Percentiles rank a stretch among this genome's conserved stretches.
Evolutionary conservation across 2,888 invertebrate genomes (phyloP).

Genomic region (Pterostichus niger): DNA sequence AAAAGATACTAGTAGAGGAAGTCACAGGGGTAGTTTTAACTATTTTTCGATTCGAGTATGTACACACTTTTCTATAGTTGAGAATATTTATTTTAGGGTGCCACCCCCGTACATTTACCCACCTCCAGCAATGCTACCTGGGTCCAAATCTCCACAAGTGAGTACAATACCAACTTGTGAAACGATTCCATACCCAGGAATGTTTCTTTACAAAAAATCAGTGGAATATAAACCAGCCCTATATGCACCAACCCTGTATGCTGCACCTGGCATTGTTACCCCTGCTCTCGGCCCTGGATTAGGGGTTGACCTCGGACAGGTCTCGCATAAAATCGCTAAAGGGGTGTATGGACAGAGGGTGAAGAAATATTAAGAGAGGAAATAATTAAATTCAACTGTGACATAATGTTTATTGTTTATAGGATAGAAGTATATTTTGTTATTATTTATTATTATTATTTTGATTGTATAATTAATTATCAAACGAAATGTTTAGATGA

Average conservation of each 20-base stretch:
- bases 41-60: too few species aligned
- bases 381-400: too few species aligned
- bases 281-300: not conserved
- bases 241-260: conserved; percentile 1
- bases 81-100: conserved; percentile 2
- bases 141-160: conserved; percentile 34
- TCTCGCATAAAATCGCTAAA: conserved; percentile 17
- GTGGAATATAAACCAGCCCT: conserved; percentile 41
- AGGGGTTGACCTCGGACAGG: conserved; percentile 6
- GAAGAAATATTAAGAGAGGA: conserved; percentile 18
- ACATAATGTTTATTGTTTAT: conserved; percentile 1
- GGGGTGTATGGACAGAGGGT: conserved; percentile 43
- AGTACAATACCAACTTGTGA: conserved; percentile 30
- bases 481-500: not conserved
- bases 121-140: not conserved
- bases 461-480: conserved; percentile 19
- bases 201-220: conserved; percentile 49
- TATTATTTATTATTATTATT: conserved; percentile 23
- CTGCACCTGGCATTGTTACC: not conserved
- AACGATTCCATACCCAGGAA: conserved; percentile 41
- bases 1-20: too few species aligned
- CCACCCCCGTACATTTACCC: conserved; percentile 43
- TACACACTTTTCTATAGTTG: too few species aligned
- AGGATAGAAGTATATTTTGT: conserved; percentile 26
- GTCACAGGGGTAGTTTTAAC: too few species aligned